phyloP scores from a whole-genome alignment of 2,113 vertebrate genomes.

The Podarcis muralis region DNA sequence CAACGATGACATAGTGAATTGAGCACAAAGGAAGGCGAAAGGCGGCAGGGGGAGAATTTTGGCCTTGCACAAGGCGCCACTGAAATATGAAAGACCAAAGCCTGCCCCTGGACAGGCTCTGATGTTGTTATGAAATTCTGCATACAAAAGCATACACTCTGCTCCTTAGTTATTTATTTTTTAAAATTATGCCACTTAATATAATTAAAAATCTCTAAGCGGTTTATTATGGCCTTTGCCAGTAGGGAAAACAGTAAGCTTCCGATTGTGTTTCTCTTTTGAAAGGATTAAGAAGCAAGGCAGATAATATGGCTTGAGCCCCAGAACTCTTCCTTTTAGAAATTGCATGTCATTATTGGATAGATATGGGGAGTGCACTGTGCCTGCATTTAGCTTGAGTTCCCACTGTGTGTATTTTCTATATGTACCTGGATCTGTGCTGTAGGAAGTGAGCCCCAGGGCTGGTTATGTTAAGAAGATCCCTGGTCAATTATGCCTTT shows the following conservation, averaged over 20 bases:
- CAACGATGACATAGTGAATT: too few species aligned
- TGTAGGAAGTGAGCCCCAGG: neutral
- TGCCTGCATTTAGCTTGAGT: neutral
- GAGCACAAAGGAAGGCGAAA: too few species aligned
- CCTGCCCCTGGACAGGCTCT: too few species aligned
- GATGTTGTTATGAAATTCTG: neutral
- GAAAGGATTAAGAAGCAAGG: neutral
- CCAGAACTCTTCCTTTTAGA: neutral
- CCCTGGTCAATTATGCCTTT: neutral
- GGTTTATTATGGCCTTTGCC: too few species aligned
- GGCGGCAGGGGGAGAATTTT: too few species aligned
- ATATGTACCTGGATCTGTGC: neutral
- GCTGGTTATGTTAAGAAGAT: neutral
- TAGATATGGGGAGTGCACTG: neutral
- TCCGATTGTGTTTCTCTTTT: neutral
- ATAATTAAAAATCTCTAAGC: neutral
- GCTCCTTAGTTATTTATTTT: too few species aligned
- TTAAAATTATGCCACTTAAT: too few species aligned
- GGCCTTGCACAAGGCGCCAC: too few species aligned
- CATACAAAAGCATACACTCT: neutral
- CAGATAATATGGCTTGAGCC: neutral
- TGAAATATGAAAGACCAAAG: too few species aligned
- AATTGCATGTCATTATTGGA: neutral
- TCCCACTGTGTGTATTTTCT: neutral
- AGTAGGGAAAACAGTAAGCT: neutral